phyloP scores from a whole-genome alignment of 2,888 invertebrate genomes.

The Myathropa florea region DNA sequence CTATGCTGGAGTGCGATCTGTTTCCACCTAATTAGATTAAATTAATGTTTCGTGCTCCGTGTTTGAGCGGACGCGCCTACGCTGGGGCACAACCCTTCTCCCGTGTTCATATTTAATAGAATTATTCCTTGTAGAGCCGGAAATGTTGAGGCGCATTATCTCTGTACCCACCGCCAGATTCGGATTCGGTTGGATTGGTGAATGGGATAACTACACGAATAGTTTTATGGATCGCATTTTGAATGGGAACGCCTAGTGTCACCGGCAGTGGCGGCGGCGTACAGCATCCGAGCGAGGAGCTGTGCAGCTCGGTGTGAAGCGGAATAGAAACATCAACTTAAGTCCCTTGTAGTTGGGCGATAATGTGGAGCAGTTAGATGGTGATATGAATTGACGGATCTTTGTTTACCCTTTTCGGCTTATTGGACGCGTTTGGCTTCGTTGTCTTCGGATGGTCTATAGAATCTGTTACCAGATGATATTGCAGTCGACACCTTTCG shows the following conservation, averaged over 20 bases:
- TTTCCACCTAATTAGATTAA: constrained; percentile 71
- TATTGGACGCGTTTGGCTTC: constrained; percentile 18
- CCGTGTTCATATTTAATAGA: constrained; percentile 63
- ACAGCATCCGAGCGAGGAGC: neutral
- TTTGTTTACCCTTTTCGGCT: constrained; percentile 59
- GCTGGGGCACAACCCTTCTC: constrained; percentile 50
- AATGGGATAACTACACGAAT: constrained; percentile 52
- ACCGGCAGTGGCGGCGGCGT: neutral
- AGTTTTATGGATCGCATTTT: constrained; percentile 30
- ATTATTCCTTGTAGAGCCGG: constrained; percentile 60
- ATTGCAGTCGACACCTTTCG: constrained; percentile 51
- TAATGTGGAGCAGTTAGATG: constrained; percentile 63
- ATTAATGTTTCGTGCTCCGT: constrained; percentile 57
- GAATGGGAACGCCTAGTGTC: neutral
- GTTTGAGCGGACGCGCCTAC: constrained; percentile 53
- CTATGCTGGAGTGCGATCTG: constrained; percentile 50
- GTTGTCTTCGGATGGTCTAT: constrained; percentile 41
- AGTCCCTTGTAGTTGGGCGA: constrained; percentile 56
- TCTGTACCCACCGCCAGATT: constrained; percentile 2
- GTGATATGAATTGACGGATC: constrained; percentile 59
- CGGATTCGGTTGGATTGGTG: constrained; percentile 22
- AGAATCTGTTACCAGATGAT: constrained; percentile 38
- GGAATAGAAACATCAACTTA: constrained; percentile 65
- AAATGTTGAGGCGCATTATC: constrained; percentile 62
- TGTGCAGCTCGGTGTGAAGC: constrained; percentile 41